Percentiles rank a stretch among this genome's conserved stretches.
phyloP scores from a whole-genome alignment of 2,113 vertebrate genomes.

The Andinoacara biseriatus region DNA sequence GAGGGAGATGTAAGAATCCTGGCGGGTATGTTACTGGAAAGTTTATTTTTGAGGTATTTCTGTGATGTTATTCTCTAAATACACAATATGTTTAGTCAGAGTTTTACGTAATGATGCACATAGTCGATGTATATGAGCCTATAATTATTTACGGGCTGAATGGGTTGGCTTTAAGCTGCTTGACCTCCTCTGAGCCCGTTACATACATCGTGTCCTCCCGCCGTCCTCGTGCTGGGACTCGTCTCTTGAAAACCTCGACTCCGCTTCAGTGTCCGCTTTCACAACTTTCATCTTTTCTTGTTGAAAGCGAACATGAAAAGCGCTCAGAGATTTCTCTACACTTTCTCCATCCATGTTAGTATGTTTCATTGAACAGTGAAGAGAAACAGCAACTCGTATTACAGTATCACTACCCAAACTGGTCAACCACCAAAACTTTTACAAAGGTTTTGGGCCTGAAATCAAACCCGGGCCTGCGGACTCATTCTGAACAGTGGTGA shows the following conservation, averaged over 20 bases:
- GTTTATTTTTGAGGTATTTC: background rate
- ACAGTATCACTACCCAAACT: conserved; percentile 74
- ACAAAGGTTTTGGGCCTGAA: conserved; percentile 19
- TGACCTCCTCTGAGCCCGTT: background rate
- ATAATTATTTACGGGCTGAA: background rate
- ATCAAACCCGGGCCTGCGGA: background rate
- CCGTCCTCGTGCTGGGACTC: background rate
- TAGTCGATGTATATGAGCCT: background rate
- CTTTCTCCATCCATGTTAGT: conserved; percentile 65
- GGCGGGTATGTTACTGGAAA: background rate
- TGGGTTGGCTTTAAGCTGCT: background rate
- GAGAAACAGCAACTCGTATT: conserved; percentile 68
- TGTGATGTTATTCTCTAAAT: background rate
- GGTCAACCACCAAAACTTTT: conserved; percentile 68
- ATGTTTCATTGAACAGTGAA: conserved; percentile 61
- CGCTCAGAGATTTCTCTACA: conserved; percentile 42
- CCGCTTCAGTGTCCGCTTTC: conserved; percentile 57
- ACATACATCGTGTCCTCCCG: background rate
- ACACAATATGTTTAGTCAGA: background rate
- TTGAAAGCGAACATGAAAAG: conserved; percentile 69
- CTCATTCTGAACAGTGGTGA: background rate
- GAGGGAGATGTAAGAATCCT: background rate
- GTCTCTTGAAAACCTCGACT: conserved; percentile 19
- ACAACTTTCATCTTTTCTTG: conserved; percentile 77
- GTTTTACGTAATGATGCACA: background rate